Evolutionary conservation across 2,888 invertebrate species (phyloP), one percentile per base, ranked within the genome.

Genomic region (Silvanus unidentatus): DNA sequence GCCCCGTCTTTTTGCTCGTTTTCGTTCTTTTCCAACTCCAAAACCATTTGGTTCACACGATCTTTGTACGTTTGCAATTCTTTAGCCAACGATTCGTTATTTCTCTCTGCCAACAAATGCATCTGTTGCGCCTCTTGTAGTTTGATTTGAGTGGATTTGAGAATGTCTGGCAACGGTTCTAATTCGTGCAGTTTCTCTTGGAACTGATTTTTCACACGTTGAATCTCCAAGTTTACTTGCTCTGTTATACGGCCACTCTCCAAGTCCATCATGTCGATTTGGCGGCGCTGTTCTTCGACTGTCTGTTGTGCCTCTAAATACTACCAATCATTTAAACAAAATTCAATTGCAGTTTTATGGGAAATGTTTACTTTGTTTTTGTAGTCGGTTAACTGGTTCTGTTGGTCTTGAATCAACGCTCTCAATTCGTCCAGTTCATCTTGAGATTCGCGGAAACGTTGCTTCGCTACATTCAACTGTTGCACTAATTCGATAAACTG

Each of bases 171-270:
- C 16, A 85, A 73, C 0, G 84, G 84, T 0, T 81, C 78, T 39
- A 85, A 66, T 65, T 85, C 84, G 45, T 81, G 80, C 14, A 85
- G 68, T 64, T 84, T 84, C 59, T 84, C 84, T 74, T 84, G 84
- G 70, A 85, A 85, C 65, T 84, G 78, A 58, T 73, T 75, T 75
- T 85, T 85, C 8, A 84, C 82, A 50, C 79, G 72, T 55, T 82
- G 81, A 46, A 85, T 82, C 68, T 85, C 86, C 11, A 82, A 66
- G 54, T 81, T 82, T 34, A 85, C 82, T 63, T 85, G 84, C 58
- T 85, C 84, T 53, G 81, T 81, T 60, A 84, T 81, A 39, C 83
- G 73, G 13, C 77, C 79, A 58, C 84, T 83, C 57, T 85, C 84
- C 76, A 83, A 77, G 58, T 85, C 83, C 80, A 84, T 81, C 62